Conservation (phyloP, 2,797 vertebrate species). For the Chelon auratus region DNA sequence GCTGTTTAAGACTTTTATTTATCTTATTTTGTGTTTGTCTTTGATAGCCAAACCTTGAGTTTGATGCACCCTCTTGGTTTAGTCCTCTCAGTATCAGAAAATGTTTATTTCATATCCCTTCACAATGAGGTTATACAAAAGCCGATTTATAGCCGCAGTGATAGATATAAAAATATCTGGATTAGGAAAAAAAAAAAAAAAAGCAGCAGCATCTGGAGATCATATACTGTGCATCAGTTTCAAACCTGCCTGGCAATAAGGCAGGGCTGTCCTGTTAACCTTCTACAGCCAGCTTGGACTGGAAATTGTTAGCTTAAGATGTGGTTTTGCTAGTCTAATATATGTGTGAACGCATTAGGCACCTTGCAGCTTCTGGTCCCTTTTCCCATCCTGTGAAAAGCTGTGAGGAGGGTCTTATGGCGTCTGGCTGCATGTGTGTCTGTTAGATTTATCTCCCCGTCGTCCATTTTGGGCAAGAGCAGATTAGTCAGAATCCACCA, state of each 20-base stretch:
- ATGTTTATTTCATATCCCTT: neutral
- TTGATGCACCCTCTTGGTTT: neutral
- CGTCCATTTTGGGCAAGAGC: conserved; percentile 70
- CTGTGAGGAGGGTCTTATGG: conserved; percentile 36
- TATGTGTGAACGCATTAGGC: conserved; percentile 18
- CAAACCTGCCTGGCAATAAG: conserved; percentile 8
- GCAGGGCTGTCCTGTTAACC: neutral
- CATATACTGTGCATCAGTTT: neutral
- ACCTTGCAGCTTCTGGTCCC: conserved; percentile 30
- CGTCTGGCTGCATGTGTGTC: conserved; percentile 38
- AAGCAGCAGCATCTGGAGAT: conserved; percentile 8
- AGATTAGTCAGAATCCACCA: conserved; percentile 82
- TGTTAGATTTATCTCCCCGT: conserved; percentile 60
- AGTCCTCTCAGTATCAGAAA: conserved; percentile 1
- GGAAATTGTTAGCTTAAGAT: conserved; percentile 10
- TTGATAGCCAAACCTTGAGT: neutral
- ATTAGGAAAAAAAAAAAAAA: conserved; percentile 13
- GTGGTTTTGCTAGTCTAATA: conserved; percentile 22
- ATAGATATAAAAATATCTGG: conserved; percentile 22
- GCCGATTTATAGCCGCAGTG: neutral
- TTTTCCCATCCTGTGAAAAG: conserved; percentile 25
- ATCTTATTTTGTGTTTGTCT: too few species aligned
- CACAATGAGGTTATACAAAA: neutral
- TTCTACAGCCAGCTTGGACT: conserved; percentile 16
- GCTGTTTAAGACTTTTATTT: too few species aligned